Conservation (phyloP, 2,888 invertebrate genomes). For the Drosophila atripex region DNA sequence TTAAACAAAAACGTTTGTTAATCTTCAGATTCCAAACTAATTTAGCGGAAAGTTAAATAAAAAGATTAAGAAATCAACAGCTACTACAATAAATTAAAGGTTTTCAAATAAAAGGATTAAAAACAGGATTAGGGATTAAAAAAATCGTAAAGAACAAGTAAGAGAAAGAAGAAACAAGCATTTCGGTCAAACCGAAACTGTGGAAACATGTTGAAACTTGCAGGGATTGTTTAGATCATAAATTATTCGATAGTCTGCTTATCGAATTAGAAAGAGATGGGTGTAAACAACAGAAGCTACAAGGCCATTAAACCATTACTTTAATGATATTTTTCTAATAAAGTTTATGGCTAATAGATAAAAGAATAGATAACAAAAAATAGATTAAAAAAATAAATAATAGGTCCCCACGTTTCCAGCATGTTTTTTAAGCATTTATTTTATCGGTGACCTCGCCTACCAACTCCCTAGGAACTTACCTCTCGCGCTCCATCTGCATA, state of each 20-base stretch:
- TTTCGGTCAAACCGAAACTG: constrained; percentile 13
- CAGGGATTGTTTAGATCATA: neutral
- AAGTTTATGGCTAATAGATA: neutral
- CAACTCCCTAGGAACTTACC: constrained; percentile 50
- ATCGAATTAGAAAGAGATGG: neutral
- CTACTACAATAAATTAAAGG: neutral
- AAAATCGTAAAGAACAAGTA: constrained; percentile 7
- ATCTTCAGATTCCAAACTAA: too few relatives aligned
- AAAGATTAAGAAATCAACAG: constrained; percentile 3
- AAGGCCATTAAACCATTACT: neutral
- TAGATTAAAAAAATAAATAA: neutral
- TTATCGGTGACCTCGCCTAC: neutral
- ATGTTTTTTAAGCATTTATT: constrained; percentile 1
- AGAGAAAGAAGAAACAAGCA: neutral
- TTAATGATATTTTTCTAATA: neutral
- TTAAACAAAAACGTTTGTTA: constrained; percentile 9
- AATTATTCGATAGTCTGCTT: neutral
- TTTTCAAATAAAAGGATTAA: neutral
- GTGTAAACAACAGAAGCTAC: neutral
- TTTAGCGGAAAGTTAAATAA: constrained; percentile 1
- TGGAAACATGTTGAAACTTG: constrained; percentile 8
- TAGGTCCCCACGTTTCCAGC: neutral
- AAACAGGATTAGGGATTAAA: constrained; percentile 16
- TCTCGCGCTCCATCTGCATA: constrained; percentile 58
- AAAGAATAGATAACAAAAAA: neutral